A percentile compares a stretch with the other conserved stretches of the same genome.
Conservation (phyloP, 1,140 invertebrate genomes). For the Lordiphosa clarofinis region DNA sequence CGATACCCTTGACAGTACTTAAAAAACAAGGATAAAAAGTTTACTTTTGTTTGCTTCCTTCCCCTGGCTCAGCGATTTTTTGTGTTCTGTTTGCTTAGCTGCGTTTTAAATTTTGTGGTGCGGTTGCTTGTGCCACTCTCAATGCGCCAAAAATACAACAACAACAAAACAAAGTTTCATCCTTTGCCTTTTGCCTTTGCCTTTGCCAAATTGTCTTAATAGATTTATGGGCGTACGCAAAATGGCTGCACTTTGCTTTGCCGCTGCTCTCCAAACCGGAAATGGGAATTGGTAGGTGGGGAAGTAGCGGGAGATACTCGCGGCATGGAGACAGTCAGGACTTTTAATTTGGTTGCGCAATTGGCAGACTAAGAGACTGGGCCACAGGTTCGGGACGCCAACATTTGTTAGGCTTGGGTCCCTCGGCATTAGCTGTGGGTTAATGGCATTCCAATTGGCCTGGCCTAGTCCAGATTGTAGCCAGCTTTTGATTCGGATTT, state of each 20-base stretch:
- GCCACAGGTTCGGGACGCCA: too few species aligned
- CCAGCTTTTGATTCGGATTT: too few species aligned
- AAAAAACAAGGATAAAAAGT: slow-evolving; percentile 56
- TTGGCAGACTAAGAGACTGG: slow-evolving; percentile 6
- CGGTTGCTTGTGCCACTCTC: slow-evolving; percentile 21
- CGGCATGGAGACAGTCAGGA: slow-evolving; percentile 19
- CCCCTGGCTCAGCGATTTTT: slow-evolving; percentile 25
- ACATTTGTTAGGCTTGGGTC: background rate
- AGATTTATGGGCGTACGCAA: slow-evolving; percentile 73
- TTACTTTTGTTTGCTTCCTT: slow-evolving; percentile 61
- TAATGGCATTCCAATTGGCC: slow-evolving; percentile 47
- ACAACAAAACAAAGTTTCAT: slow-evolving; percentile 11
- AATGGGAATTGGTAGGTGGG: slow-evolving; percentile 32
- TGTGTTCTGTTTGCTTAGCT: slow-evolving; percentile 32
- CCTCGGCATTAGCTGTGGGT: slow-evolving; percentile 41
- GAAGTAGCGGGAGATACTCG: background rate
- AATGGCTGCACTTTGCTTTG: slow-evolving; percentile 66
- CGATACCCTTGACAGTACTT: slow-evolving; percentile 77
- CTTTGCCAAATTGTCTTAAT: slow-evolving; percentile 73
- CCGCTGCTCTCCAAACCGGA: slow-evolving; percentile 9
- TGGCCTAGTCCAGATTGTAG: too few species aligned
- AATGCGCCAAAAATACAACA: slow-evolving; percentile 23
- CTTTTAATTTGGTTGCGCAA: slow-evolving; percentile 69
- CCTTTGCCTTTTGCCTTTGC: slow-evolving; percentile 26
- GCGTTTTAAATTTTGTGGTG: slow-evolving; percentile 48